Base-by-base conservation (phyloP, 2,113 vertebrate species). In the Limanda limanda region DNA sequence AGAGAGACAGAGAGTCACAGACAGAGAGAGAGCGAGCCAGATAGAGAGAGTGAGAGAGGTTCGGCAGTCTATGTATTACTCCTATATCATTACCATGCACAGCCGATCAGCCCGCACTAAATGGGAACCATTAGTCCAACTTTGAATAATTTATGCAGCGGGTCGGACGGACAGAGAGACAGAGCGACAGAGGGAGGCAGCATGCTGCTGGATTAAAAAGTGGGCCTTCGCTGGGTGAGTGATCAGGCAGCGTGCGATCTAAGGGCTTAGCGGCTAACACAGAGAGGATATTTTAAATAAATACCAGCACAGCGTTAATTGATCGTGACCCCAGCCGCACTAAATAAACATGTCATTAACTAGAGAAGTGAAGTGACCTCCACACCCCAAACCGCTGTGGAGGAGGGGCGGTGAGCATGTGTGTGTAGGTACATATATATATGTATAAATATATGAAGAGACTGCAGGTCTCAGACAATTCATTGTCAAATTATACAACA, bases 261-360 rank as follows among this genome's bases (percentile, higher is more conserved):
- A 8, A 78, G 84, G 83, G 86, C 81, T 88, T 79, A 68, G 62
- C 18, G 24, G 82, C 81, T 69, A 90, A 91, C 87, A 80, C 68
- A 62, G 79, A 91, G 82, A 88, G 91, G 91, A 92, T 92, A 86
- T 92, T 91, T 92, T 92, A 89, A 92, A 93, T 92, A 91, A 92
- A 91, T 83, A 75, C 78, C 63, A 14, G 77, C 79, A 66, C 60
- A 54, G 73, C 74, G 83, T 92, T 92, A 92, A 93, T 92, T 93
- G 91, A 93, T 93, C 72, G 66, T 85, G 90, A 93, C 84, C 90
- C 76, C 54, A 58, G 84, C 82, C 85, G 85, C 86, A 81, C 90
- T 91, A 92, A 93, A 92, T 88, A 94, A 94, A 93, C 91, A 94
- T 92, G 86, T 92, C 86, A 91, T 92, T 93, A 91, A 91, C 87